Percentiles rank a stretch among this genome's conserved stretches.
phyloP scores from a whole-genome alignment of 2,888 invertebrate genomes.

The Chrysodeixis includens region DNA sequence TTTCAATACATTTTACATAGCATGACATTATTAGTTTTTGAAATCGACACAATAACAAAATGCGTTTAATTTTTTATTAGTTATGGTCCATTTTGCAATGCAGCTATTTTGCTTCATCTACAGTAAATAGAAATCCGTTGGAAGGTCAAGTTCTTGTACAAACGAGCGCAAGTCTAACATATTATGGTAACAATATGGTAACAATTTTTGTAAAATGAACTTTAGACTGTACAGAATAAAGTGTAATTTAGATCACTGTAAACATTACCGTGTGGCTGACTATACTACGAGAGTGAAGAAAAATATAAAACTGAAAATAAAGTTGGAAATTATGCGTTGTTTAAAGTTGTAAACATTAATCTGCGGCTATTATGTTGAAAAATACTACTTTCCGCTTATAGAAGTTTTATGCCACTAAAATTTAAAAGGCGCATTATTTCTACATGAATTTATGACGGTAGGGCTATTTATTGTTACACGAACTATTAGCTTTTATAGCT shows the following conservation, averaged over 20 bases:
- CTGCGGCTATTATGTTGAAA: neutral
- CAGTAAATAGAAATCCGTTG: constrained; percentile 3
- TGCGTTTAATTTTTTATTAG: neutral
- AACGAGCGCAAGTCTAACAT: too few species aligned
- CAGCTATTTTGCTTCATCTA: neutral
- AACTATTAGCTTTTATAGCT: neutral
- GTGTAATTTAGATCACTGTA: neutral
- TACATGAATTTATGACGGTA: neutral
- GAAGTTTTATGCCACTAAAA: neutral
- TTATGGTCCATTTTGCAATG: constrained; percentile 1
- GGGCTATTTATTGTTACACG: neutral
- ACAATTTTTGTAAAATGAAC: neutral
- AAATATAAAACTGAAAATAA: neutral
- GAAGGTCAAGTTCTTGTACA: neutral
- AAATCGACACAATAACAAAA: constrained; percentile 4
- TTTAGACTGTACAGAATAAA: neutral
- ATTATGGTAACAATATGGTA: too few species aligned
- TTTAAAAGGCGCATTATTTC: neutral
- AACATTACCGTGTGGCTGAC: neutral
- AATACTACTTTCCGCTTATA: neutral
- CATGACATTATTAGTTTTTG: neutral
- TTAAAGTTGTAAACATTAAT: constrained; percentile 3
- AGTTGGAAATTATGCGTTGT: neutral
- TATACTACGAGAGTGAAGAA: neutral
- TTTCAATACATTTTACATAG: neutral